phyloP scores from a whole-genome alignment of 1,140 invertebrate genomes.

The Rhagoletis zephyria region DNA sequence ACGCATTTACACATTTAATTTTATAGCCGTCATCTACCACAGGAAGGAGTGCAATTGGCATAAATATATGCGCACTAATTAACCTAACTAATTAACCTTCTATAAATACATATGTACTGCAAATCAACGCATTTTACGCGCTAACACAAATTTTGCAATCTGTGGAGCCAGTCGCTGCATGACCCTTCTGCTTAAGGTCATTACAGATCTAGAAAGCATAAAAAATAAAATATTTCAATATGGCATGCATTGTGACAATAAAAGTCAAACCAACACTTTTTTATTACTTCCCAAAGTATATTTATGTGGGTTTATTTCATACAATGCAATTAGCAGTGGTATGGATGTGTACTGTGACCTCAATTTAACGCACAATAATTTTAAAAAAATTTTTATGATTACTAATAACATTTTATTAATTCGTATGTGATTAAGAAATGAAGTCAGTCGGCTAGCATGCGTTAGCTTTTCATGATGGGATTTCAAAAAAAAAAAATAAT shows the following conservation, averaged over 20 bases:
- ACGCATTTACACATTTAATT: not conserved
- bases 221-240: not conserved
- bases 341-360: not conserved
- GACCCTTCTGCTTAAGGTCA: not conserved
- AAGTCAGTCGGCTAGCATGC: no score
- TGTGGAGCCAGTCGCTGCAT: no score
- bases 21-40: not conserved
- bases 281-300: not conserved
- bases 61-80: slow-evolving; percentile 10
- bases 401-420: no score
- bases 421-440: no score
- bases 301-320: not conserved
- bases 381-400: no score
- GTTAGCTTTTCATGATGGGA: no score
- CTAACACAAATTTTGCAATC: not conserved
- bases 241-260: slow-evolving; percentile 15
- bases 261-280: not conserved
- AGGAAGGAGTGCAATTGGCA: not conserved
- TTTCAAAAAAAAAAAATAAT: no score
- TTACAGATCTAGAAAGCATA: not conserved
- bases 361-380: not conserved
- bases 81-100: not conserved
- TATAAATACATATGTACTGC: not conserved
- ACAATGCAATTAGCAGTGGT: not conserved
- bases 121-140: not conserved